Percentiles rank a stretch among this genome's conserved stretches.
These are phyloP conservation scores for Pseudorasbora parva DNA, from an alignment of 2,113 vertebrate genomes.

Conservation along the genomic window DNA sequence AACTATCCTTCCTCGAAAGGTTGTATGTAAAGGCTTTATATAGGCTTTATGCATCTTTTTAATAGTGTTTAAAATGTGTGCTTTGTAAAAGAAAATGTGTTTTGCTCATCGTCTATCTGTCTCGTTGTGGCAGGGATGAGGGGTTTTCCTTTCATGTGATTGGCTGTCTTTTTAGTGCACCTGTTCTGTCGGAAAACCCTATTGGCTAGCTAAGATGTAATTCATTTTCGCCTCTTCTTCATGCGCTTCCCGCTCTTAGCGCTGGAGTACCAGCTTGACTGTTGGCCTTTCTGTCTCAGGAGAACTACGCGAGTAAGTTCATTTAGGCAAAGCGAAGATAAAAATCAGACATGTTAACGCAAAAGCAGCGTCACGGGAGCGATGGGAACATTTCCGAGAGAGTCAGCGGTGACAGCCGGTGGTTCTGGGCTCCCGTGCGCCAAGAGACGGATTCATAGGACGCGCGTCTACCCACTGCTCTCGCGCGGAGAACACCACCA, in stretches of 20 bases:
- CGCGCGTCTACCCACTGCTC: constrained; percentile 20
- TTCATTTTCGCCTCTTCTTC: constrained; percentile 26
- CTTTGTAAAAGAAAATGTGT: neutral
- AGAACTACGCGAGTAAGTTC: constrained; percentile 43
- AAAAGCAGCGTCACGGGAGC: constrained; percentile 19
- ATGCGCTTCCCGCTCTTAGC: constrained; percentile 16
- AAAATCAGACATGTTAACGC: constrained; percentile 19
- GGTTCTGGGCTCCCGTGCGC: constrained; percentile 14
- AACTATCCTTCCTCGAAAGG: neutral
- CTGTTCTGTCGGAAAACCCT: constrained; percentile 24
- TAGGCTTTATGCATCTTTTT: neutral
- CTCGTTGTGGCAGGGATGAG: neutral
- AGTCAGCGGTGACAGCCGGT: constrained; percentile 2
- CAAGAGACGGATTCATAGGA: constrained; percentile 43
- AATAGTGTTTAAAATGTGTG: neutral
- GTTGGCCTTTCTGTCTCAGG: constrained; percentile 44
- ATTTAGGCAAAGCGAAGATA: constrained; percentile 13
- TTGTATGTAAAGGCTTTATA: neutral
- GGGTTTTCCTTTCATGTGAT: constrained; percentile 7
- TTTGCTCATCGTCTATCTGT: neutral
- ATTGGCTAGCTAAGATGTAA: constrained; percentile 40
- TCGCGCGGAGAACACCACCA: constrained; percentile 15
- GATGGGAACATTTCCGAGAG: constrained; percentile 45
- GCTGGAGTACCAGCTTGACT: constrained; percentile 41
- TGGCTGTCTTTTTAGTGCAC: constrained; percentile 15